Conservation (phyloP, 2,113 vertebrate genomes). For the Elephas maximus region DNA sequence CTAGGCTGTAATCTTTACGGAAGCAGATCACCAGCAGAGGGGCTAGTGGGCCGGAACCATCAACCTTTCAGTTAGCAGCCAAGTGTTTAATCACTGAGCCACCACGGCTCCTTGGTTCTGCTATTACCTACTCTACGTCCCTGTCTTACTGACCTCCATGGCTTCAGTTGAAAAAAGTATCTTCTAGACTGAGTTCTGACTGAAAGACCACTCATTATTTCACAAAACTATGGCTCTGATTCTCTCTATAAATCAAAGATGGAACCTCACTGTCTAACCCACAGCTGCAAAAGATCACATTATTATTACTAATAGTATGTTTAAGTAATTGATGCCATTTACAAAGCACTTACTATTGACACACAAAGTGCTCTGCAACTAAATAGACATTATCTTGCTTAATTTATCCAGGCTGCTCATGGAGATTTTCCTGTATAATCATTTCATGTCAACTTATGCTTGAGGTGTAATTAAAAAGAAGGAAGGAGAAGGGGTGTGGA, state of each 20-base stretch:
- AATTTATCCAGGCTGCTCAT: slow-evolving; percentile 23
- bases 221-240: not conserved
- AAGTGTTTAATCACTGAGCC: no score
- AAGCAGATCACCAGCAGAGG: no score
- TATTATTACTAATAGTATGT: not conserved
- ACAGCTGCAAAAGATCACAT: not conserved
- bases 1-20: no score
- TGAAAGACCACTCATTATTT: not conserved
- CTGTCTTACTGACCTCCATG: not conserved
- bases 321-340: not conserved
- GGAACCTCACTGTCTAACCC: not conserved
- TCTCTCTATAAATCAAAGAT: slow-evolving; percentile 1
- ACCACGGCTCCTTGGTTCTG: not conserved
- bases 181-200: not conserved
- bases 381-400: not conserved
- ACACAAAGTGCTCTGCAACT: not conserved
- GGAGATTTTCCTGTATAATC: not conserved
- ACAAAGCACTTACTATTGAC: slow-evolving; percentile 31
- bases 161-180: not conserved
- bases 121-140: not conserved
- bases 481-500: not conserved
- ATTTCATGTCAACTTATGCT: not conserved
- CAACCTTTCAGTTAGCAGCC: no score
- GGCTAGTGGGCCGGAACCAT: no score
- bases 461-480: not conserved